Percentiles rank a stretch among this genome's conserved stretches.
These are phyloP conservation scores for Rhimphoctona megacephalus DNA, from an alignment of 2,888 invertebrate species.

Conservation along the genomic window DNA sequence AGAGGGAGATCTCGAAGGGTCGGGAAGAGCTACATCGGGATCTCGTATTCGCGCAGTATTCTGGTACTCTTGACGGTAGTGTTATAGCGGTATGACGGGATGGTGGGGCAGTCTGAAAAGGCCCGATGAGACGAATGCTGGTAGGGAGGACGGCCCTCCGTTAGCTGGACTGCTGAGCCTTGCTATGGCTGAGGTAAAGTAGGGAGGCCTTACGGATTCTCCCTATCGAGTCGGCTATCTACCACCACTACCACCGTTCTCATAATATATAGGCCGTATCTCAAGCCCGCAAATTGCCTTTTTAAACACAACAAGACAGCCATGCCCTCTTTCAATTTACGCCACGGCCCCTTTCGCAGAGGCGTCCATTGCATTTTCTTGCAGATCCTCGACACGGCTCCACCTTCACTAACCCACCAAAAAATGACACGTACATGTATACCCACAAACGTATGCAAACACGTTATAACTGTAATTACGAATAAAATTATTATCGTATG, in stretches of 20 bases:
- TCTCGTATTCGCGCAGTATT: conserved; percentile 61
- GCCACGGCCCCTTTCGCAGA: conserved; percentile 80
- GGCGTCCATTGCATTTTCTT: conserved; percentile 75
- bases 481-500: conserved; percentile 71
- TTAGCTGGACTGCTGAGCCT: conserved; percentile 56
- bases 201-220: conserved; percentile 66
- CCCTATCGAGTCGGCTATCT: conserved; percentile 83
- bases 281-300: conserved; percentile 84
- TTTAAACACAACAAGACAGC: conserved; percentile 84
- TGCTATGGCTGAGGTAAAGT: conserved; percentile 59
- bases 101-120: conserved; percentile 58
- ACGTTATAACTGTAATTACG: conserved; percentile 73
- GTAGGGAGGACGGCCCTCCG: conserved; percentile 51
- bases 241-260: conserved; percentile 75
- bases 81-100: conserved; percentile 58
- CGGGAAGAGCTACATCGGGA: conserved; percentile 58
- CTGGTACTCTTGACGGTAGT: conserved; percentile 62
- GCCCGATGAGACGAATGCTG: conserved; percentile 36
- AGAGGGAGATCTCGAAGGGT: conserved; percentile 57
- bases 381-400: conserved; percentile 55
- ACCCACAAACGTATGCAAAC: neutral
- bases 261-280: conserved; percentile 84
- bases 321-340: conserved; percentile 84
- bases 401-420: conserved; percentile 49
- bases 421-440: conserved; percentile 24